phyloP scores from a whole-genome alignment of 2,113 vertebrate genomes.

The Brachirus orientalis region DNA sequence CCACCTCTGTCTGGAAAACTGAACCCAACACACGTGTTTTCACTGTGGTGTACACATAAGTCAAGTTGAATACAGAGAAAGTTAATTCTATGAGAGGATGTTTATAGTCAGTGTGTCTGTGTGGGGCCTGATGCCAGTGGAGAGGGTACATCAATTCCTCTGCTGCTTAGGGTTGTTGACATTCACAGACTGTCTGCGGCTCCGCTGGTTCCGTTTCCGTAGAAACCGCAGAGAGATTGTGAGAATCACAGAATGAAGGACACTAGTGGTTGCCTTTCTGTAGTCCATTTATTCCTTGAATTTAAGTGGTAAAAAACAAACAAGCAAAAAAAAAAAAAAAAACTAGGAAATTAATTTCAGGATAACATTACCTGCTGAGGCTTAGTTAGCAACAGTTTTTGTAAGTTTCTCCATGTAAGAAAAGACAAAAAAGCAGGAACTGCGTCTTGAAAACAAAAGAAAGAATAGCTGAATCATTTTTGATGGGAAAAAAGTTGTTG shows the following conservation, averaged over 20 bases:
- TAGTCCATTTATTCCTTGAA: slow-evolving; percentile 15
- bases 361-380: not conserved
- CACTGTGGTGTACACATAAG: not conserved
- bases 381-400: not conserved
- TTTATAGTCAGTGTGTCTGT: slow-evolving; percentile 1
- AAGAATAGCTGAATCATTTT: not conserved
- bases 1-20: not conserved
- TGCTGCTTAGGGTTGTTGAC: slow-evolving; percentile 42
- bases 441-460: not conserved
- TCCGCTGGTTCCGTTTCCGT: slow-evolving; percentile 45
- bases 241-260: slow-evolving; percentile 49
- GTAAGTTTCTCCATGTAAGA: not conserved
- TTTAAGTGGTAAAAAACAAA: slow-evolving; percentile 4
- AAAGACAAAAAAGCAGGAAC: not conserved
- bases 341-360: not conserved
- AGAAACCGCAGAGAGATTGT: slow-evolving; percentile 53
- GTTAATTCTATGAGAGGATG: not conserved
- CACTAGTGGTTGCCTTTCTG: slow-evolving; percentile 31
- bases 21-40: fast-evolving
- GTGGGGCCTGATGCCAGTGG: slow-evolving; percentile 2
- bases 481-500: no score
- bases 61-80: not conserved
- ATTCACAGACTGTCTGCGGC: slow-evolving; percentile 53
- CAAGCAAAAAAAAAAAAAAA: not conserved
- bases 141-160: slow-evolving; percentile 10